Base-by-base conservation (phyloP, 2,888 invertebrate genomes). In the Drosophila buzzatii region DNA sequence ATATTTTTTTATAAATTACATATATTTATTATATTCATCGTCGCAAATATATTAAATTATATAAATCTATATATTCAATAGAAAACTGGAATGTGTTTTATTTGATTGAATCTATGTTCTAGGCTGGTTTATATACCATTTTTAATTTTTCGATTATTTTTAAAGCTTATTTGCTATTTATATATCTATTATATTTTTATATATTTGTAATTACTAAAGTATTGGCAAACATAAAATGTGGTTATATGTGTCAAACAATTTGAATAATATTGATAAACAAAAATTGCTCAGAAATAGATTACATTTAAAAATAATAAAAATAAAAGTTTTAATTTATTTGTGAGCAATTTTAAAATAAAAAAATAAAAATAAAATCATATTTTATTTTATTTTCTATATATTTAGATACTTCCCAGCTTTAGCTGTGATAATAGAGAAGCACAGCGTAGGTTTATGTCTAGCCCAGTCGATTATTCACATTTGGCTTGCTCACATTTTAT, bases 381-480 rank as follows among this genome's bases (percentile, higher is more conserved):
- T 20, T 20, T 27, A 27, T 27, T 10, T 37, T 35, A 35, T 35
- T 35, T 35, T 12, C 0, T 35, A 37, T 3, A 27, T 14, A 37
- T 37, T 37, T 33, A 12, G 7, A 27, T 39, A 31, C 7, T 10
- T 23, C 5, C 8, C n/a, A 31, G 6, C 7, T 16, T 16, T 12
- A 18, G 5, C 12, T 18, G 18, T 0, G 62, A 59, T 47, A 52
- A 52, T 57, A 33, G 76, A 56, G 47, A 31, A 20, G 41, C 58
- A 16, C 16, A 70, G 70, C 59, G 56, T 56, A 70, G 75, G 76
- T 70, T 64, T 79, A 75, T 61, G 64, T 60, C 58, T 55, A 58
- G 47, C 39, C 42, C 70, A 79, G 76, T 70, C 75, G 69, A 76
- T 79, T 69, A 69, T 74, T 79, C 80, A 75, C 62, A 79, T 64